A percentile compares a stretch with the other conserved stretches of the same genome.
These are phyloP conservation scores for Laterallus jamaicensis DNA, from an alignment of 2,113 vertebrate genomes.

Conservation along the genomic window DNA sequence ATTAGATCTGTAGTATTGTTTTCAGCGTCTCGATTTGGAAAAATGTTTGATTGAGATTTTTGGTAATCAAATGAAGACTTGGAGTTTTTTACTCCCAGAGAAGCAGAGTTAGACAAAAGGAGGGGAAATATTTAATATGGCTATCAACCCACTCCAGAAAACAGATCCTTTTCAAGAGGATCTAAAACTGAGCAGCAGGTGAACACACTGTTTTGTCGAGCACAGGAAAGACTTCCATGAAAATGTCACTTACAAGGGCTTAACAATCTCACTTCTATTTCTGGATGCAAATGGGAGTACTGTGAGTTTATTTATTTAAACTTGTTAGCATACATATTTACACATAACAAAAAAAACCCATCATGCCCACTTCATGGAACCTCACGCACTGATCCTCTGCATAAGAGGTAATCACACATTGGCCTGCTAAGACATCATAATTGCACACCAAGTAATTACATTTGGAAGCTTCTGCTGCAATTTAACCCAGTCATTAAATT, in stretches of 20 bases:
- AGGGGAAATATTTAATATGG: background rate
- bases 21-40: background rate
- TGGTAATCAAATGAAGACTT: background rate
- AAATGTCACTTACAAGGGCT: background rate
- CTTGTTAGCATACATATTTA: background rate
- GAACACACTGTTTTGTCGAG: background rate
- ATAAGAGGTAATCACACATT: slow-evolving; percentile 43
- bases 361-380: slow-evolving; percentile 12
- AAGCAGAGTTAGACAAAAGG: background rate
- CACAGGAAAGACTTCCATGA: background rate
- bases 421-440: slow-evolving; percentile 34
- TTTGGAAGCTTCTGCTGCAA: slow-evolving; percentile 58
- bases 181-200: background rate
- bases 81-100: background rate
- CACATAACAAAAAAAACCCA: fast-evolving
- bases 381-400: slow-evolving; percentile 1
- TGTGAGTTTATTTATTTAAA: background rate
- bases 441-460: slow-evolving; percentile 41
- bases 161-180: background rate
- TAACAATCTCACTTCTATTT: background rate
- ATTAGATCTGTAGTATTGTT: background rate
- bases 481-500: slow-evolving; percentile 53
- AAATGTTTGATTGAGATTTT: background rate
- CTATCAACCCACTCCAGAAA: background rate
- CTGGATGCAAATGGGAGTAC: background rate